Conservation (phyloP, 2,888 invertebrate species). For the Elegia similella region DNA sequence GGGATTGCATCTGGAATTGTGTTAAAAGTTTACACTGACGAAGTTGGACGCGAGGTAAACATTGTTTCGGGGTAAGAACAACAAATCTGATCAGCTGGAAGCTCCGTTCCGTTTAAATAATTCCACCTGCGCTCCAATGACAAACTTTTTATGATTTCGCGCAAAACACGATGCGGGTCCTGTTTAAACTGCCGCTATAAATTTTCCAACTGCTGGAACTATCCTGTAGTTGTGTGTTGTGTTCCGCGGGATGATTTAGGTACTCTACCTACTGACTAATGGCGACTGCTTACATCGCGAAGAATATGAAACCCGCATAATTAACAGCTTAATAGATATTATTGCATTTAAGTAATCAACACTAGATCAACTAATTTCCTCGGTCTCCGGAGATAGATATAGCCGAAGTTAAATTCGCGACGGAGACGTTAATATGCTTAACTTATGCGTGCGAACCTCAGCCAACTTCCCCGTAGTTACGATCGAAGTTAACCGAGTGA, state of each 20-base stretch:
- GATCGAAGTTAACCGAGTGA: constrained; percentile 58
- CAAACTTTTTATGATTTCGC: constrained; percentile 24
- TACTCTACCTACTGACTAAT: constrained; percentile 10
- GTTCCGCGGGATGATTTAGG: constrained; percentile 27
- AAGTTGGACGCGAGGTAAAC: constrained; percentile 51
- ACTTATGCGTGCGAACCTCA: constrained; percentile 62
- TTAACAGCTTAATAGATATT: constrained; percentile 2
- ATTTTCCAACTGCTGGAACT: constrained; percentile 29
- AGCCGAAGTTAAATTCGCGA: constrained; percentile 53
- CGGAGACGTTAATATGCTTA: constrained; percentile 66
- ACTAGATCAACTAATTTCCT: constrained; percentile 57
- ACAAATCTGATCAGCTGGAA: constrained; percentile 45
- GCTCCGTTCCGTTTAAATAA: constrained; percentile 27
- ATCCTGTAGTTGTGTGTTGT: constrained; percentile 27
- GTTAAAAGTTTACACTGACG: constrained; percentile 65
- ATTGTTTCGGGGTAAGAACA: constrained; percentile 51
- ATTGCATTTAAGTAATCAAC: constrained; percentile 25
- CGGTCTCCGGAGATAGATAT: constrained; percentile 56
- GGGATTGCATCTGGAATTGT: constrained; percentile 62
- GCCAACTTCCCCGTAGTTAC: constrained; percentile 57
- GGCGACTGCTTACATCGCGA: background rate
- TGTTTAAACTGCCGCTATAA: constrained; percentile 30
- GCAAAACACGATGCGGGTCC: constrained; percentile 21
- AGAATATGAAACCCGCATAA: constrained; percentile 6
- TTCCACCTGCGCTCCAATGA: constrained; percentile 20